Conservation (phyloP, 1,140 invertebrate genomes). For the Caerostris darwini region DNA sequence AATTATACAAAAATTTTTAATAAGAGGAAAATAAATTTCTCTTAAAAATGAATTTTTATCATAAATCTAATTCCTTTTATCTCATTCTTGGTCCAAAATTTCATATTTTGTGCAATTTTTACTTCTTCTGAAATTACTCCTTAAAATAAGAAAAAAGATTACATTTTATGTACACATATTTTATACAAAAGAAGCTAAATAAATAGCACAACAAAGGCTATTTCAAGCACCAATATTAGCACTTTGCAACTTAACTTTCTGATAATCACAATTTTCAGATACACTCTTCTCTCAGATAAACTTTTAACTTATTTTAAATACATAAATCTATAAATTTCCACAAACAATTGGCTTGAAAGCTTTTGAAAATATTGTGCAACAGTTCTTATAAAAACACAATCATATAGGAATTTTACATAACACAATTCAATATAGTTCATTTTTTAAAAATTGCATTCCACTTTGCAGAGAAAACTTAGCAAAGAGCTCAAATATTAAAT, state of each 20-base stretch:
- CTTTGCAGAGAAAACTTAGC: not conserved
- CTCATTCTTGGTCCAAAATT: not conserved
- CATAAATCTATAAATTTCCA: not conserved
- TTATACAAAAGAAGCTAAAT: not conserved
- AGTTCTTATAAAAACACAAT: conserved; percentile 12
- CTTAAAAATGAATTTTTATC: not conserved
- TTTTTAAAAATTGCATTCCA: not conserved
- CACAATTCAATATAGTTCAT: not conserved
- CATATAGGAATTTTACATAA: conserved; percentile 1
- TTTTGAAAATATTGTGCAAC: conserved; percentile 26
- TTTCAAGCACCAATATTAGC: conserved; percentile 24
- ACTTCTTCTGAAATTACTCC: too few species aligned
- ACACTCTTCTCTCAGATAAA: not conserved
- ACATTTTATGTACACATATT: not conserved
- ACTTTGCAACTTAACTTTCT: not conserved
- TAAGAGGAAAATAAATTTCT: not conserved
- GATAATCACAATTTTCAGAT: not conserved
- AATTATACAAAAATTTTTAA: too few species aligned
- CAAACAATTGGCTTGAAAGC: not conserved
- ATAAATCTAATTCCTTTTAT: not conserved
- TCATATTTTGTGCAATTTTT: not conserved
- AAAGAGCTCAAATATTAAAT: not conserved
- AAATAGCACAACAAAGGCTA: conserved; percentile 7
- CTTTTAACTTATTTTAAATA: not conserved
- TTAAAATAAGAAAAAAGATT: not conserved